Base-by-base conservation (phyloP, 1,140 invertebrate species). In the Octopus sinensis region DNA sequence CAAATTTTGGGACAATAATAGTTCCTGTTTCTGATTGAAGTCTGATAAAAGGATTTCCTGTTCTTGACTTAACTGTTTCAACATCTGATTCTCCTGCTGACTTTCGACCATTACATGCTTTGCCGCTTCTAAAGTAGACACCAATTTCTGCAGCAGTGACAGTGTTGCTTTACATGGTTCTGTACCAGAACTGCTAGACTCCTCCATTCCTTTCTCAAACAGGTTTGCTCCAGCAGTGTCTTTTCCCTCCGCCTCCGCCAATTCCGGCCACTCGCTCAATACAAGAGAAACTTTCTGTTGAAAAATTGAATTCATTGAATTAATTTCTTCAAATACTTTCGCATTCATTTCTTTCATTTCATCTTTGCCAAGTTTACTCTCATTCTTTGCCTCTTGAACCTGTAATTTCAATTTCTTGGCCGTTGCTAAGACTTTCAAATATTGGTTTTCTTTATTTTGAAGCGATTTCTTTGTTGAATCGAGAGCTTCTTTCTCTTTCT, bases 331-430 rank as follows among this genome's bases (percentile, higher is more conserved):
- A 5, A 23, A 9, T 17, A 51, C 80, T 84, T 82, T 86, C 12
- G 80, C 80, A 43, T 83, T 78, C 53, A 78, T 76, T 79, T 83
- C 77, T 81, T 13, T 56, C 51, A 75, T 17, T 30, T 80, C 75
- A 82, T 54, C 76, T 76, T 71, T 83, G 78, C 52, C 80, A 52
- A 53, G 81, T 13, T 13, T 82, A 78, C 43, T 83, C 82, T 13
- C 79, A 73, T 84, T 79, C 23, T 81, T 84, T 23, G 77, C 78
- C 80, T 82, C 79, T 52, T 80, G 54, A 5, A 88, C 76, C 80
- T 89, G 88, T 56, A 85, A 84, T 81, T 89, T 89, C 3, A 89
- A 78, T 81, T 88, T 89, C 78, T 89, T 89, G 51, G 86, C 88
- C 54, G 88, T 89, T 23, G 88, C 88, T 53, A 88, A 75, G 53